Evolutionary conservation across 2,113 vertebrate genomes (phyloP).

Genomic region (Pedetes capensis): DNA sequence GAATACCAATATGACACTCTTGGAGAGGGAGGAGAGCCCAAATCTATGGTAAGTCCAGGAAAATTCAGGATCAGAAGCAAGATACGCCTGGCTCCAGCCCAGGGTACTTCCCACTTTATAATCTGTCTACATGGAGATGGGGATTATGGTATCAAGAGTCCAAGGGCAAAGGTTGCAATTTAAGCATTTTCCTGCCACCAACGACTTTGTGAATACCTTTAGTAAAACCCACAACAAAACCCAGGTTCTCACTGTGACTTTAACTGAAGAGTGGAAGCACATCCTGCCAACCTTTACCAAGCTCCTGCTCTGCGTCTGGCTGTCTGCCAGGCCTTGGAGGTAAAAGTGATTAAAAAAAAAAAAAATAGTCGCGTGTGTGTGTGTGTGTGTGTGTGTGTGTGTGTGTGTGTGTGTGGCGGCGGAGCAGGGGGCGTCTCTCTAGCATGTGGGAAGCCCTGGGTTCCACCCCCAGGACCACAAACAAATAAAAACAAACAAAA

Average conservation of each 20-base stretch:
- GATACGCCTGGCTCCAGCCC: neutral
- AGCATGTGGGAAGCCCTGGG: neutral
- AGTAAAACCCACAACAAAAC: slow-evolving; percentile 1
- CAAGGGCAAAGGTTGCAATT: slow-evolving; percentile 35
- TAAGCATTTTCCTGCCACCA: slow-evolving; percentile 48
- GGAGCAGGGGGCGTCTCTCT: neutral
- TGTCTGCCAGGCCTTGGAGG: neutral
- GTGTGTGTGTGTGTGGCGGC: too few relatives aligned
- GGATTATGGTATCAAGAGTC: slow-evolving; percentile 57
- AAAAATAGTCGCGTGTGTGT: too few relatives aligned
- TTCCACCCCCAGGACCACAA: neutral
- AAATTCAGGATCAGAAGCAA: slow-evolving; percentile 2
- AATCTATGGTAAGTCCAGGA: neutral
- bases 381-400: too few relatives aligned
- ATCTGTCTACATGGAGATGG: slow-evolving; percentile 42
- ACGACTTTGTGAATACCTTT: slow-evolving; percentile 63
- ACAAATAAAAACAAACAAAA: neutral
- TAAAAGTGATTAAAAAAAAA: neutral
- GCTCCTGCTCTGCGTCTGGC: neutral
- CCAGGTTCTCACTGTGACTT: neutral
- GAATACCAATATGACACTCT: neutral
- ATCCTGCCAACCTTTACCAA: neutral
- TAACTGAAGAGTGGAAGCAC: neutral
- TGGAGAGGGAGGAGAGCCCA: neutral
- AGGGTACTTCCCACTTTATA: slow-evolving; percentile 29